phyloP scores from a whole-genome alignment of 2,113 vertebrate genomes.

The Cettia cetti region DNA sequence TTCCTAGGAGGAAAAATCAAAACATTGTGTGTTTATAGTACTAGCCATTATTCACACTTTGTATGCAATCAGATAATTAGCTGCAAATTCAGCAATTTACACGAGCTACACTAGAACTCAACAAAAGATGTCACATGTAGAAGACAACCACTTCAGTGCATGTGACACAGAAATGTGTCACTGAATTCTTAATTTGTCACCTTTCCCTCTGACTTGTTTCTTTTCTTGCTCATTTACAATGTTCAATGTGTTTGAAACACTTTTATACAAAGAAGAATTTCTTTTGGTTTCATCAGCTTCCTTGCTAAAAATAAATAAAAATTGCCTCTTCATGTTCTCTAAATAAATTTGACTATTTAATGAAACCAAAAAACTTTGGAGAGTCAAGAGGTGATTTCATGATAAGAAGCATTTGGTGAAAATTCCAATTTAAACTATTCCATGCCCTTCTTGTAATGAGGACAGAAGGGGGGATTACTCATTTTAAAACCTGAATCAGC shows the following conservation, averaged over 20 bases:
- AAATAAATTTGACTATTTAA: not conserved
- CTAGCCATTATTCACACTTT: not conserved
- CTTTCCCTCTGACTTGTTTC: not conserved
- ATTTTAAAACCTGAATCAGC: not conserved
- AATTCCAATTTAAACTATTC: not conserved
- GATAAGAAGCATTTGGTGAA: not conserved
- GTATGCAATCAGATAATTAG: constrained; percentile 37
- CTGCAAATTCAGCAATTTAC: constrained; percentile 27
- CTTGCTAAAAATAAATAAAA: not conserved
- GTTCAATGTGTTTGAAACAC: not conserved
- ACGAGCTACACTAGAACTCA: not conserved
- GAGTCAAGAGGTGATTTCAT: not conserved
- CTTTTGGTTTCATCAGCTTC: not conserved
- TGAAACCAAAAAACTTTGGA: not conserved
- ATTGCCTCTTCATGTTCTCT: not conserved
- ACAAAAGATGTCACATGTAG: not conserved
- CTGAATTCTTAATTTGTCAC: not conserved
- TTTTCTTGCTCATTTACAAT: not conserved
- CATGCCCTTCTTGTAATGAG: not conserved
- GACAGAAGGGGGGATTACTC: not conserved
- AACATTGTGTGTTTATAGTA: not conserved
- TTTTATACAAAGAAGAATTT: not conserved
- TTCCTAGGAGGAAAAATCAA: not conserved
- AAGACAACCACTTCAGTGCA: not conserved
- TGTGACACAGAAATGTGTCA: not conserved